Conservation (phyloP, 2,113 vertebrate species). For the Tenebrosternarchus preto region DNA sequence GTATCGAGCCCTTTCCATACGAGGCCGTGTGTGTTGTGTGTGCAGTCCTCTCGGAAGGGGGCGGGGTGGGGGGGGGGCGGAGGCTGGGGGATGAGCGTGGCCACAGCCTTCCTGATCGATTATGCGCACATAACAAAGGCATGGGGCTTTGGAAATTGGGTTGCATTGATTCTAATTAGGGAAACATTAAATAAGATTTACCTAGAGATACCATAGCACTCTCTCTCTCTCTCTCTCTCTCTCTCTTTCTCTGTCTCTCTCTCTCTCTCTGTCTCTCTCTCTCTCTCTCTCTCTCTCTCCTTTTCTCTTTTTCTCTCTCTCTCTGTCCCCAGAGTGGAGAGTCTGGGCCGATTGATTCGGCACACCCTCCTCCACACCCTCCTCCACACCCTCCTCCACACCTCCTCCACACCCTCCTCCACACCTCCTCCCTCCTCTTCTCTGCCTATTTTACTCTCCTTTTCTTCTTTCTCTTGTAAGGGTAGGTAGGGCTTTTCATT, state of each 20-base stretch:
- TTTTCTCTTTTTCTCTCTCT: constrained; percentile 68
- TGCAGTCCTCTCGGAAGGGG: constrained; percentile 17
- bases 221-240: constrained; percentile 71
- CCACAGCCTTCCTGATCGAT: constrained; percentile 79
- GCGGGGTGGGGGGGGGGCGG: constrained; percentile 13
- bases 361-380: constrained; percentile 20
- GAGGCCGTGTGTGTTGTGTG: constrained; percentile 23
- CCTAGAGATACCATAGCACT: constrained; percentile 76
- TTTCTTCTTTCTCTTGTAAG: constrained; percentile 41
- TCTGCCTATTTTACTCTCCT: constrained; percentile 14
- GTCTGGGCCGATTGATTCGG: constrained; percentile 39
- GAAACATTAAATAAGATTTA: constrained; percentile 98
- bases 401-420: too few relatives aligned
- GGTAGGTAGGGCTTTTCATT: constrained; percentile 53
- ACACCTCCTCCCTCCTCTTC: not conserved
- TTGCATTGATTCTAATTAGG: constrained; percentile 99
- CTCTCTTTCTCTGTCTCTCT: constrained; percentile 59
- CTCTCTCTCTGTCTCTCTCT: constrained; percentile 57
- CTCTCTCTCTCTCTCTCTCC: constrained; percentile 50
- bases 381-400: too few relatives aligned
- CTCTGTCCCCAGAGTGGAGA: constrained; percentile 64
- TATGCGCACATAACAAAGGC: constrained; percentile 80
- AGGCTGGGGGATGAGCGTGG: constrained; percentile 50
- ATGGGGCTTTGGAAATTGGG: constrained; percentile 85
- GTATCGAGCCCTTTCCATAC: not conserved